Conservation (phyloP, 2,888 invertebrate species). For the Drosophila paramelanica region DNA sequence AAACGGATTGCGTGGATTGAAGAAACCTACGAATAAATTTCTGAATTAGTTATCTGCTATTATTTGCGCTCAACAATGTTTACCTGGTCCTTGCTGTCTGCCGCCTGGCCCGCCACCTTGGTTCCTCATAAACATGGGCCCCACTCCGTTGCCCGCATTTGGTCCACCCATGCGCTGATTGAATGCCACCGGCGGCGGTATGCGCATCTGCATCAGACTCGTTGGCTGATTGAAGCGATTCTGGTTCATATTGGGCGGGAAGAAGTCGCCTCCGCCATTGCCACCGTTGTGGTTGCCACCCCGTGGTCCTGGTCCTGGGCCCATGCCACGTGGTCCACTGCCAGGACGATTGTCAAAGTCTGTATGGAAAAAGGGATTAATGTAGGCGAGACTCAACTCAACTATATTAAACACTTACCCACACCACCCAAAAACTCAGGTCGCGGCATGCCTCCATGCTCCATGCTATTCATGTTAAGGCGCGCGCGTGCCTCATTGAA, state of each 20-base stretch:
- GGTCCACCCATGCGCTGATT: slow-evolving; percentile 81
- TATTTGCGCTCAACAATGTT: neutral
- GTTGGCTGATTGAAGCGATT: slow-evolving; percentile 84
- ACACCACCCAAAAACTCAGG: slow-evolving; percentile 81
- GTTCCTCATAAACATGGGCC: slow-evolving; percentile 71
- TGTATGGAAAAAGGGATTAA: slow-evolving; percentile 25
- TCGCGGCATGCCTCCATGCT: slow-evolving; percentile 72
- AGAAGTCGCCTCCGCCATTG: slow-evolving; percentile 73
- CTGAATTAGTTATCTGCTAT: neutral
- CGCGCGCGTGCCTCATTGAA: slow-evolving; percentile 71
- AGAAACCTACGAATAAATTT: slow-evolving; percentile 68
- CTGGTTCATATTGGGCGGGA: slow-evolving; percentile 82
- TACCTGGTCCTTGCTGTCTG: slow-evolving; percentile 80
- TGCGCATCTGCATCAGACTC: slow-evolving; percentile 84
- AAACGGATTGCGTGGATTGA: slow-evolving; percentile 82
- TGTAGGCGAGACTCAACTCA: neutral
- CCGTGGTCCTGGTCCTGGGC: slow-evolving; percentile 42
- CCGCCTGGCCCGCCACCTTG: slow-evolving; percentile 68
- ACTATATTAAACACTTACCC: slow-evolving; percentile 36
- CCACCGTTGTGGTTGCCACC: slow-evolving; percentile 72
- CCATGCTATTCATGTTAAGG: slow-evolving; percentile 75
- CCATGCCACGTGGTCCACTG: slow-evolving; percentile 50
- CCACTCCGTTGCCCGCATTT: slow-evolving; percentile 62
- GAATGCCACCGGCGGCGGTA: slow-evolving; percentile 82
- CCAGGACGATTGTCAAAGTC: slow-evolving; percentile 82